Evolutionary conservation across 2,113 vertebrate species (phyloP).

Genomic region (Perca flavescens): DNA sequence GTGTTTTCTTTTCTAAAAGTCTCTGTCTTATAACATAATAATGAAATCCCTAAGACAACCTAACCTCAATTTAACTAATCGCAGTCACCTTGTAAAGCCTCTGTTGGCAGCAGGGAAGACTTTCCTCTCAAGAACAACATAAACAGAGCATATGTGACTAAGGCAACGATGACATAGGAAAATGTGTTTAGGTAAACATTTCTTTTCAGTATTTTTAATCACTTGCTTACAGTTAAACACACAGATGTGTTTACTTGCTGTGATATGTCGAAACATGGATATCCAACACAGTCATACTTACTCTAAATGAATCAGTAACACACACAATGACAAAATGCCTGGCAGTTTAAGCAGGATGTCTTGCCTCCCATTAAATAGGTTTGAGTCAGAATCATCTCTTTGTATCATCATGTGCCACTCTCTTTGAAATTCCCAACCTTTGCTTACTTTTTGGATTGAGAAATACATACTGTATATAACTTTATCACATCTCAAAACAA

Average conservation of each 20-base stretch:
- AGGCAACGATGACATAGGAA: slow-evolving; percentile 46
- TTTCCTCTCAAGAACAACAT: slow-evolving; percentile 52
- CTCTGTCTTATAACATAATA: slow-evolving; percentile 29
- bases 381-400: slow-evolving; percentile 37
- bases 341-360: slow-evolving; percentile 37
- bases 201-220: slow-evolving; percentile 39
- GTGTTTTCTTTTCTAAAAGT: background rate
- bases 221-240: slow-evolving; percentile 48
- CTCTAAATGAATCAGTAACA: slow-evolving; percentile 34
- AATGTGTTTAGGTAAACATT: slow-evolving; percentile 54
- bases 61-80: slow-evolving; percentile 37
- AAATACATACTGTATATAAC: background rate
- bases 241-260: slow-evolving; percentile 29
- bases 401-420: slow-evolving; percentile 37
- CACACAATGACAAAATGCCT: slow-evolving; percentile 30
- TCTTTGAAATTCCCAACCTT: slow-evolving; percentile 1
- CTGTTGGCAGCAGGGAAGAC: slow-evolving; percentile 25
- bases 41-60: slow-evolving; percentile 32
- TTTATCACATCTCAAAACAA: background rate
- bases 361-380: slow-evolving; percentile 16
- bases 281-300: slow-evolving; percentile 31
- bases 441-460: slow-evolving; percentile 1
- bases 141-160: slow-evolving; percentile 59
- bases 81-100: slow-evolving; percentile 49
- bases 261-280: slow-evolving; percentile 32